phyloP scores from a whole-genome alignment of 2,888 invertebrate species.

The Idaea dimidiata region DNA sequence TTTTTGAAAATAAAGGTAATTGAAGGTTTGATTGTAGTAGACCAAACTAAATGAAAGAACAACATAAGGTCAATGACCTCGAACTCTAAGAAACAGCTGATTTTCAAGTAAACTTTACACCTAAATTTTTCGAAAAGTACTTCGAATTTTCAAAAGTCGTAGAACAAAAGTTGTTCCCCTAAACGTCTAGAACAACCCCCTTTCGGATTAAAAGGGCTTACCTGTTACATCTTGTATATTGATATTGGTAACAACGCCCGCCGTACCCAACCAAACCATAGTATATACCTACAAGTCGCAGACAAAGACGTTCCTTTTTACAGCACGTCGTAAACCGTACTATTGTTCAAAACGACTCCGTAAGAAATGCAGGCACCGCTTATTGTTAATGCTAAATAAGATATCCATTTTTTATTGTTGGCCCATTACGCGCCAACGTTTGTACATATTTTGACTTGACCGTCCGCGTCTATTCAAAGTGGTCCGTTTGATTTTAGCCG shows the following conservation, averaged over 20 bases:
- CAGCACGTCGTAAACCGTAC: constrained; percentile 62
- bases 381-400: constrained; percentile 77
- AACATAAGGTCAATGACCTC: too few relatives aligned
- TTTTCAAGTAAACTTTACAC: too few relatives aligned
- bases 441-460: constrained; percentile 78
- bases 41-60: too few relatives aligned
- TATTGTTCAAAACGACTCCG: constrained; percentile 63
- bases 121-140: too few relatives aligned
- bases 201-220: too few relatives aligned
- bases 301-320: constrained; percentile 72
- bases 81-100: too few relatives aligned
- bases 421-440: constrained; percentile 65
- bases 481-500: constrained; percentile 57
- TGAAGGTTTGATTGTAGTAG: too few relatives aligned
- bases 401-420: constrained; percentile 75
- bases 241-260: constrained; percentile 18
- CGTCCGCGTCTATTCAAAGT: constrained; percentile 54
- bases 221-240: too few relatives aligned
- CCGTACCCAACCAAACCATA: constrained; percentile 44
- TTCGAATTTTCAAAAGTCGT: too few relatives aligned
- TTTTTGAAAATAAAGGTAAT: too few relatives aligned
- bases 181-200: too few relatives aligned
- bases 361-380: constrained; percentile 62
- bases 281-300: constrained; percentile 65
- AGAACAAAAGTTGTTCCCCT: too few relatives aligned